A percentile compares a stretch with the other conserved stretches of the same genome.
These are phyloP conservation scores for Pterocles orientalis DNA, from an alignment of 2,113 vertebrate species.

Conservation along the genomic window DNA sequence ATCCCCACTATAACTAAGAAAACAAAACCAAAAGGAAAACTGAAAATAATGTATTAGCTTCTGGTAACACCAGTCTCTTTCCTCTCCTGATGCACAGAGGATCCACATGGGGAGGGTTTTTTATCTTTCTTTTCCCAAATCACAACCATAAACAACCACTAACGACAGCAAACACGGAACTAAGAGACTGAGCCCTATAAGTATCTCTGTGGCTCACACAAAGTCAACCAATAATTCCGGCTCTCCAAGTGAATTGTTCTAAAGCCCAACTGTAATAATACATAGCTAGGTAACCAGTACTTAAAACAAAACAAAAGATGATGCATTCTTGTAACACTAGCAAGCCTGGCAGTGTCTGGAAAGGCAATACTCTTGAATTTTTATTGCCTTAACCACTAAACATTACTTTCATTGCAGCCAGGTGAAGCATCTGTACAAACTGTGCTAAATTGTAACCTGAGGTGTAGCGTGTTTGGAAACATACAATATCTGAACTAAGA, in stretches of 20 bases:
- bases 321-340: rapidly evolving
- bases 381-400: background rate
- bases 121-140: background rate
- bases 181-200: background rate
- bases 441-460: background rate
- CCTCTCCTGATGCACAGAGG: background rate
- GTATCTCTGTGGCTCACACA: background rate
- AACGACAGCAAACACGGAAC: background rate
- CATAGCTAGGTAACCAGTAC: background rate
- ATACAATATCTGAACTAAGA: background rate
- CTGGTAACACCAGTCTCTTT: background rate
- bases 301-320: background rate
- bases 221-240: background rate
- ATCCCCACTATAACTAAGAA: background rate
- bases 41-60: background rate
- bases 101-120: background rate
- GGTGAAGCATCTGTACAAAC: background rate
- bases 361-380: background rate
- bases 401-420: background rate
- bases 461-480: background rate
- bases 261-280: background rate
- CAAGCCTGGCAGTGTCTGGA: background rate
- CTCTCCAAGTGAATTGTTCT: background rate
- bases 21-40: background rate
- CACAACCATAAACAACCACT: background rate